phyloP scores from a whole-genome alignment of 2,797 vertebrate species.

The Buceros bicornis region DNA sequence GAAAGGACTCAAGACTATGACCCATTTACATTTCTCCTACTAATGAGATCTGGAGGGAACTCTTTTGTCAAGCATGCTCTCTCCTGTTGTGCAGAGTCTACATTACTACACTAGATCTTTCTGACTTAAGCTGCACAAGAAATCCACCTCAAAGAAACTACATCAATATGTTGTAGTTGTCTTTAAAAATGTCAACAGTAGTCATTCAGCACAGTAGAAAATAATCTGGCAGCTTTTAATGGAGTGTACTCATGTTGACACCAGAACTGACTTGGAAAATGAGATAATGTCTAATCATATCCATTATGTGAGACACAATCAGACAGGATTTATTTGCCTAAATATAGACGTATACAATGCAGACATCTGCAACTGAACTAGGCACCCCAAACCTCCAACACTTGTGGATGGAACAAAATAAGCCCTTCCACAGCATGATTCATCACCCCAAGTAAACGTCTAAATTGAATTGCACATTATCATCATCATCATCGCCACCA shows the following conservation, averaged over 20 bases:
- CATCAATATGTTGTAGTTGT: not conserved
- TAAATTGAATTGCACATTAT: not conserved
- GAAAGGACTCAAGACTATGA: not conserved
- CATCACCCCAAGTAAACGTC: not conserved
- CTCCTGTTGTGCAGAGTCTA: not conserved
- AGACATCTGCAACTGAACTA: constrained; percentile 55
- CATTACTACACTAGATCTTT: not conserved
- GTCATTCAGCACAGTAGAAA: not conserved
- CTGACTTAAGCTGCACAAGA: not conserved
- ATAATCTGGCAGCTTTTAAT: not conserved
- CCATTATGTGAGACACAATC: constrained; percentile 65
- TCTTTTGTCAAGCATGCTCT: not conserved
- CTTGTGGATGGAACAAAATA: constrained; percentile 38
- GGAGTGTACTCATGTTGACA: constrained; percentile 32
- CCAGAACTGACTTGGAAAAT: constrained; percentile 36
- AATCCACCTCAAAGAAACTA: not conserved
- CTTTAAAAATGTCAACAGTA: not conserved
- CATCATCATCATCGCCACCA: too few species aligned
- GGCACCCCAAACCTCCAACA: not conserved
- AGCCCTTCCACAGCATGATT: constrained; percentile 11
- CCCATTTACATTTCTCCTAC: not conserved
- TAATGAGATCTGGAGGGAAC: not conserved
- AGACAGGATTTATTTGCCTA: constrained; percentile 43
- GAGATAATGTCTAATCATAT: constrained; percentile 52
- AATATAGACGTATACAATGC: constrained; percentile 53